These are phyloP conservation scores for Mallotus villosus DNA, from an alignment of 2,797 vertebrate genomes.

Conservation along the genomic window DNA sequence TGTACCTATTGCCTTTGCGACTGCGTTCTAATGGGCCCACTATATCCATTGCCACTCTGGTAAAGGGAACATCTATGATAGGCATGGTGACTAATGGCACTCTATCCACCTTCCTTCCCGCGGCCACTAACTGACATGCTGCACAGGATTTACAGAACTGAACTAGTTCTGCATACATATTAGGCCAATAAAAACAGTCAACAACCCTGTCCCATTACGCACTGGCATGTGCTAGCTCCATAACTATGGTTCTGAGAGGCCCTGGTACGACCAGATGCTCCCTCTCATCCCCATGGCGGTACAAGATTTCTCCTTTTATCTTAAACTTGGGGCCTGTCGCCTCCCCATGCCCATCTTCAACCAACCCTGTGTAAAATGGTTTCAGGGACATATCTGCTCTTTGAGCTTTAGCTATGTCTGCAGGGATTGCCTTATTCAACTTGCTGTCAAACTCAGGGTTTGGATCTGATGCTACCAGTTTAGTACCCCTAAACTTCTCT, in stretches of 20 bases:
- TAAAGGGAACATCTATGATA: no score
- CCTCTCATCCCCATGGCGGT: background rate
- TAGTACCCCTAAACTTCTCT: background rate
- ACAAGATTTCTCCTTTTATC: no score
- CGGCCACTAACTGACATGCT: no score
- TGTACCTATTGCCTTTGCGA: no score
- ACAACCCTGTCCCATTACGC: background rate
- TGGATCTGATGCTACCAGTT: no score
- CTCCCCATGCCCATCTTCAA: background rate
- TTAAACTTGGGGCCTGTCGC: background rate
- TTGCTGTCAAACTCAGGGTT: background rate
- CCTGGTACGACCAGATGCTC: background rate
- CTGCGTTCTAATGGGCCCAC: no score
- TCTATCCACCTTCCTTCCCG: no score
- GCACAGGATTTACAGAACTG: constrained; percentile 1
- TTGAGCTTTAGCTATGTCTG: background rate
- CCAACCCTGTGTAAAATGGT: background rate
- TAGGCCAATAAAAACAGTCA: constrained; percentile 12
- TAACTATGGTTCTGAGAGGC: no score
- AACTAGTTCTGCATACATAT: constrained; percentile 12
- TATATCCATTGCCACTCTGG: no score
- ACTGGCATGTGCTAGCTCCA: no score
- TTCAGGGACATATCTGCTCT: background rate
- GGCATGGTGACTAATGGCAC: no score
- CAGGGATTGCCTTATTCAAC: background rate